A percentile compares a stretch with the other conserved stretches of the same genome.
These are phyloP conservation scores for Lasioglossum baleicum DNA, from an alignment of 1,140 invertebrate genomes.

Conservation along the genomic window DNA sequence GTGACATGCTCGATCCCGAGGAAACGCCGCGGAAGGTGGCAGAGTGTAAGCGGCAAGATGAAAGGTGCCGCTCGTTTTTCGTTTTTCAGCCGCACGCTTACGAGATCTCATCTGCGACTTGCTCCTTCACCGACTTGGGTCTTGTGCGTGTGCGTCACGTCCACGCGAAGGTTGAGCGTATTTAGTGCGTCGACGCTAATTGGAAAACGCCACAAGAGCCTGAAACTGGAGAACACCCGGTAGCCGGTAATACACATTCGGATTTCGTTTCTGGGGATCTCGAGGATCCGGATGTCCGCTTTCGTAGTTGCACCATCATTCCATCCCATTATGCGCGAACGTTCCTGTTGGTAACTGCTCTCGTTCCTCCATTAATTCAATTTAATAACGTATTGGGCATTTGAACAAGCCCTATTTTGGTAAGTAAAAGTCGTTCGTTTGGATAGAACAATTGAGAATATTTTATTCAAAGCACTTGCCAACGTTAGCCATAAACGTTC, in stretches of 20 bases:
- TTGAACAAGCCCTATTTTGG: no score
- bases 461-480: no score
- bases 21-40: conserved; percentile 12
- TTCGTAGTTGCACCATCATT: not conserved
- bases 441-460: no score
- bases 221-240: conserved; percentile 50
- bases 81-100: conserved; percentile 43
- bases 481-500: no score
- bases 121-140: not conserved
- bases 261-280: conserved; percentile 20
- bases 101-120: conserved; percentile 18
- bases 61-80: conserved; percentile 52
- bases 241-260: conserved; percentile 39
- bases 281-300: conserved; percentile 30
- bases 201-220: conserved; percentile 49
- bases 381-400: not conserved
- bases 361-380: not conserved
- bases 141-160: conserved; percentile 23
- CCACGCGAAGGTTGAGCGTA: conserved; percentile 28
- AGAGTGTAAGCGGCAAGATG: conserved; percentile 59
- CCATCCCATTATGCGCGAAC: not conserved
- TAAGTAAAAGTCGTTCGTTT: no score
- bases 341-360: not conserved
- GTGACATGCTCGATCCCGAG: not conserved
- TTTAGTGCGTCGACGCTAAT: conserved; percentile 65